phyloP scores from a whole-genome alignment of 2,888 invertebrate species.

The Gymnosoma rotundatum region DNA sequence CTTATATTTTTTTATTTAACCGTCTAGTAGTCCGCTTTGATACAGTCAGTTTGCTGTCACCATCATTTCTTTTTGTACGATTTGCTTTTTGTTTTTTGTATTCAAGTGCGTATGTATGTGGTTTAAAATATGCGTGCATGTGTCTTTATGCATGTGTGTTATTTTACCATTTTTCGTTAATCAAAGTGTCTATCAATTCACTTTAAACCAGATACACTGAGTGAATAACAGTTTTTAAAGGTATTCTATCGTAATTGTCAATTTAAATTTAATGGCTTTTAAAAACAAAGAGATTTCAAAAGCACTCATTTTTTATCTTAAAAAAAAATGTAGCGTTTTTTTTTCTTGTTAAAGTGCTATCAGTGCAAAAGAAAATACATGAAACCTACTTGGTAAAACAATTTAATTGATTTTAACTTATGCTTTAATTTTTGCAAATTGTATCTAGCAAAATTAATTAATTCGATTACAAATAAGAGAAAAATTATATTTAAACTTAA shows the following conservation, averaged over 20 bases:
- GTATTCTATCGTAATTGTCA: background rate
- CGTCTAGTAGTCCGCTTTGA: constrained; percentile 49
- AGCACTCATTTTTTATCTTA: background rate
- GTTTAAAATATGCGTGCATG: background rate
- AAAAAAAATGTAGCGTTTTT: too few species aligned
- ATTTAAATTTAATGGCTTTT: background rate
- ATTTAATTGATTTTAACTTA: too few species aligned
- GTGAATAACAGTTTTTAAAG: constrained; percentile 22
- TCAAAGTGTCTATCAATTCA: constrained; percentile 58
- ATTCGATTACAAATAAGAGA: too few species aligned
- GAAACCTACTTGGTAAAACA: too few species aligned
- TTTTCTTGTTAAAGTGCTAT: too few species aligned
- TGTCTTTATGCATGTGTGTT: background rate
- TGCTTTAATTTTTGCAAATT: too few species aligned
- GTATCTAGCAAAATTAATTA: too few species aligned
- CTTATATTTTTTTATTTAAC: background rate
- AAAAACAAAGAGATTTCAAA: background rate
- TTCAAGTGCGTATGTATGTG: background rate
- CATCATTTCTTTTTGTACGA: constrained; percentile 45
- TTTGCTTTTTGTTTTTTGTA: constrained; percentile 18
- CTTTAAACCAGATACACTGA: constrained; percentile 19
- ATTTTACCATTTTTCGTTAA: constrained; percentile 37
- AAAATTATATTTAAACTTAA: too few species aligned
- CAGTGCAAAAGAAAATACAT: too few species aligned
- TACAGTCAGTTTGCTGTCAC: constrained; percentile 54